Evolutionary conservation across 35 echinoderm and acorn worm species (phyloP).

Genomic region (Lytechinus variegatus): DNA sequence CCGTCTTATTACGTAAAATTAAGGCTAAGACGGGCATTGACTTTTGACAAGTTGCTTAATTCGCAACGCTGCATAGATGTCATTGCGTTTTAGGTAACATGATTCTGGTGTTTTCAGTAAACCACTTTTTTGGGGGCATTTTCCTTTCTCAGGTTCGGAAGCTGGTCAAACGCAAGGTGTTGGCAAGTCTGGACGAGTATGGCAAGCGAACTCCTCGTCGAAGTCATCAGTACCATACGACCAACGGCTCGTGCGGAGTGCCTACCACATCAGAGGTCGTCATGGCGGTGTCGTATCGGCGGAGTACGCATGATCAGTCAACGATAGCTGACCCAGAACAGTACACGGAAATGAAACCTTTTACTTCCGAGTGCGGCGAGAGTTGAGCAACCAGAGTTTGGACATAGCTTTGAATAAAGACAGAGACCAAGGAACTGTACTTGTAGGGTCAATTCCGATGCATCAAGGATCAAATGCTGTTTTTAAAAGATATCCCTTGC

Average conservation of each 20-base stretch:
- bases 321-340: conserved; percentile 64
- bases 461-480: not conserved
- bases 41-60: too few relatives aligned
- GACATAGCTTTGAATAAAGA: not conserved
- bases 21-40: too few relatives aligned
- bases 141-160: conserved; percentile 64
- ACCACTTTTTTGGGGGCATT: not conserved
- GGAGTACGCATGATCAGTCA: conserved; percentile 62
- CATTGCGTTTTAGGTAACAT: too few relatives aligned
- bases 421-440: not conserved
- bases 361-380: conserved; percentile 63
- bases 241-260: conserved; percentile 85
- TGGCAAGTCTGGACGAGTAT: conserved; percentile 72
- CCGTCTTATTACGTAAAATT: too few relatives aligned
- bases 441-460: not conserved
- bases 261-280: conserved; percentile 83
- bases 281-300: conserved; percentile 72
- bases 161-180: conserved; percentile 56
- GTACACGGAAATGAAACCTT: conserved; percentile 84
- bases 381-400: conserved; percentile 16
- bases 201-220: conserved; percentile 65
- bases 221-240: conserved; percentile 60
- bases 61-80: too few relatives aligned
- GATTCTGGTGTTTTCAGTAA: too few relatives aligned
- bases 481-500: not conserved